Conservation (phyloP, 2,888 invertebrate species). For the Eupithecia subfuscata region DNA sequence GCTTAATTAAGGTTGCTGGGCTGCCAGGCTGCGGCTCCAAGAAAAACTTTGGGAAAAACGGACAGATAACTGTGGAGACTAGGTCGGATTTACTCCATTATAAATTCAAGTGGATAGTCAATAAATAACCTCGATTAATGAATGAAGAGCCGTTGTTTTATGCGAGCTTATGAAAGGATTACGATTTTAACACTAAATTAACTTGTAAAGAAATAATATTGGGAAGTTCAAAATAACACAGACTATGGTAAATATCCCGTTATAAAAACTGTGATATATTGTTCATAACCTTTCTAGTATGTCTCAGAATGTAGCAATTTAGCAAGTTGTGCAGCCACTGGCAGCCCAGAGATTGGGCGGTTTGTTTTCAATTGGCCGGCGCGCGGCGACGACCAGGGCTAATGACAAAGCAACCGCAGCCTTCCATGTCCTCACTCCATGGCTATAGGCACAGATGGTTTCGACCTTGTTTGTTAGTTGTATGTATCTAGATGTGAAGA, state of each 20-base stretch:
- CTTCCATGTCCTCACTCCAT: background rate
- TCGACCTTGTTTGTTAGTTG: background rate
- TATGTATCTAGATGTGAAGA: background rate
- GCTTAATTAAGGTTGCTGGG: slow-evolving; percentile 37
- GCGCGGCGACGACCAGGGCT: slow-evolving; percentile 12
- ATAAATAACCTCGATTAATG: background rate
- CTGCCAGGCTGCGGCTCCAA: background rate
- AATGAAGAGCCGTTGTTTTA: background rate
- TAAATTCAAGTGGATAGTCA: background rate
- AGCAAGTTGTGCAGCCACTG: background rate
- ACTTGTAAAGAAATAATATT: background rate
- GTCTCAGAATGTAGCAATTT: background rate
- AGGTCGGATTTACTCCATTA: background rate
- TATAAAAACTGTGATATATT: background rate
- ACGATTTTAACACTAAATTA: background rate
- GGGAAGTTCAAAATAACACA: background rate
- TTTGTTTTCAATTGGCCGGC: slow-evolving; percentile 21
- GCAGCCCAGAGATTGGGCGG: slow-evolving; percentile 32
- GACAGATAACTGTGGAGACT: background rate
- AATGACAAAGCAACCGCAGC: slow-evolving; percentile 6
- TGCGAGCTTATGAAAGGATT: background rate
- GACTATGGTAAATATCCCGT: background rate
- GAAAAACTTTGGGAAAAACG: background rate
- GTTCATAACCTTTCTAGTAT: background rate
- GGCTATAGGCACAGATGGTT: background rate